These are phyloP conservation scores for Phrynosoma platyrhinos DNA, from an alignment of 2,113 vertebrate species.

Conservation along the genomic window DNA sequence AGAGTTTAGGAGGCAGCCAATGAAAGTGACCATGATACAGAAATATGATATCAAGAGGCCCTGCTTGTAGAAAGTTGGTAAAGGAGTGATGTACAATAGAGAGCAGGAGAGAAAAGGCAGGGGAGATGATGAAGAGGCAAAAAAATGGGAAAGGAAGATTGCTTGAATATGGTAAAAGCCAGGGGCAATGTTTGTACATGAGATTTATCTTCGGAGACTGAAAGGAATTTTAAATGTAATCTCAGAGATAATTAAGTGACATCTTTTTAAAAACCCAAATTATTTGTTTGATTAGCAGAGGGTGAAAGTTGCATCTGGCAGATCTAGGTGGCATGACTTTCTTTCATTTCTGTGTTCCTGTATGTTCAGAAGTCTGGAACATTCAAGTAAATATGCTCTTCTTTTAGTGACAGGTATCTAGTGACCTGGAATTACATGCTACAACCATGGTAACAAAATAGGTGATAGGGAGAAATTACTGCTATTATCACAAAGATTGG, in stretches of 20 bases:
- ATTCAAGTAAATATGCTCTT: constrained; percentile 9
- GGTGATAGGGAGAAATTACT: constrained; percentile 8
- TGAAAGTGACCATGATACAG: neutral
- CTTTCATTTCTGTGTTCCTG: constrained; percentile 9
- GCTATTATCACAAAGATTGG: constrained; percentile 17
- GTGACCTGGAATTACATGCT: constrained; percentile 29
- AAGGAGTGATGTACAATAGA: too few species aligned
- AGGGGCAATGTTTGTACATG: neutral
- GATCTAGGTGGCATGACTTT: neutral
- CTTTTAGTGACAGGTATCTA: constrained; percentile 19
- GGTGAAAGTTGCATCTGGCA: neutral
- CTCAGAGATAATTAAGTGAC: neutral
- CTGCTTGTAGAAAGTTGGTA: neutral
- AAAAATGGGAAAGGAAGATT: neutral
- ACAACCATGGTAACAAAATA: constrained; percentile 6
- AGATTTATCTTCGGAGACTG: constrained; percentile 17
- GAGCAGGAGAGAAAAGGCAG: neutral
- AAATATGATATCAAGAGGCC: neutral
- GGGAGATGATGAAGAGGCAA: neutral
- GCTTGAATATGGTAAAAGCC: neutral
- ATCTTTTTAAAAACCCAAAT: constrained; percentile 9
- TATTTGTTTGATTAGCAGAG: constrained; percentile 6
- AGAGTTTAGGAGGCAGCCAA: neutral
- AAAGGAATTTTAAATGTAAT: constrained; percentile 17
- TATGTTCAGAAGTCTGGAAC: neutral